These are phyloP conservation scores for Leiothrix lutea DNA, from an alignment of 2,113 vertebrate species.

Conservation along the genomic window DNA sequence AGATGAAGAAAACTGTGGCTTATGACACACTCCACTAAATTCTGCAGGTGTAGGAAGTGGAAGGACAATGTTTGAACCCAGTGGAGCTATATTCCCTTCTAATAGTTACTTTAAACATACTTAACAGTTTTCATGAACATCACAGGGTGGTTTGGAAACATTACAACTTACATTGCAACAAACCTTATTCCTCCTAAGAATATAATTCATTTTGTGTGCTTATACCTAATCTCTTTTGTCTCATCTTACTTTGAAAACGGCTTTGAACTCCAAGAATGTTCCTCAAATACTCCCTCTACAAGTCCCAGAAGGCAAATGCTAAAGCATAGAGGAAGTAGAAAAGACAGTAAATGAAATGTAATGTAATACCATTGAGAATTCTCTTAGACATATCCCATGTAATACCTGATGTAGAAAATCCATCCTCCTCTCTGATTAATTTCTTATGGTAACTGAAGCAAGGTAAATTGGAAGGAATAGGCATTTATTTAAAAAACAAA, in stretches of 20 bases:
- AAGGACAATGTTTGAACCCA: not conserved
- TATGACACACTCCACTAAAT: not conserved
- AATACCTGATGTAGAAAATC: not conserved
- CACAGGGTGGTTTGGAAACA: not conserved
- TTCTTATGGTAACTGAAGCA: not conserved
- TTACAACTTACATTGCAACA: not conserved
- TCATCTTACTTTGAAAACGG: not conserved
- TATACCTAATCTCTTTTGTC: not conserved
- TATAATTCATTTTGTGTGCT: not conserved
- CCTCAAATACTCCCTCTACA: not conserved
- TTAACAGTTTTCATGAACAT: not conserved
- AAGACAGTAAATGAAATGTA: not conserved
- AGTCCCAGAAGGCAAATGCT: not conserved
- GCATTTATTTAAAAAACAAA: not conserved
- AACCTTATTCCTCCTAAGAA: not conserved
- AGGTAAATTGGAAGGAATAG: not conserved
- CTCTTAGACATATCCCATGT: not conserved
- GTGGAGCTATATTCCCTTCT: not conserved
- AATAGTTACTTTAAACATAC: not conserved
- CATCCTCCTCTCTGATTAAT: not conserved
- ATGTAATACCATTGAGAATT: not conserved
- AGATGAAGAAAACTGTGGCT: not conserved
- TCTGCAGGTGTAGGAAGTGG: not conserved
- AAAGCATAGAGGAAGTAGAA: not conserved
- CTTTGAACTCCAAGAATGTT: constrained; percentile 29